phyloP scores from a whole-genome alignment of 2,113 vertebrate species.

The Pogonocichla stellata region DNA sequence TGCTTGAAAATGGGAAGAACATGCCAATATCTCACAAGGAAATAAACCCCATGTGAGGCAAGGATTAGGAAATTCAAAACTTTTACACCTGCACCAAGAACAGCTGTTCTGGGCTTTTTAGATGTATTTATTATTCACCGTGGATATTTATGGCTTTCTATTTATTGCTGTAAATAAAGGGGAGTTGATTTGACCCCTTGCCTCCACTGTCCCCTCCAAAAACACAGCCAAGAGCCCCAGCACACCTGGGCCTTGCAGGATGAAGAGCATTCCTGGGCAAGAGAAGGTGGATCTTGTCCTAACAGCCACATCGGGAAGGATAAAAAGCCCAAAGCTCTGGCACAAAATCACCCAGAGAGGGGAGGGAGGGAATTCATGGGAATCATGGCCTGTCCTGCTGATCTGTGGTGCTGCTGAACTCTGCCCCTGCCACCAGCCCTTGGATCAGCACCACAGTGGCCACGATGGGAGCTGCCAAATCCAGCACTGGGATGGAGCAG shows the following conservation, averaged over 20 bases:
- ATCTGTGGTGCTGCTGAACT: rapidly evolving
- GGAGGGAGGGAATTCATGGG: rapidly evolving
- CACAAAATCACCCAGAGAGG: not conserved
- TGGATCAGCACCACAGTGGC: rapidly evolving
- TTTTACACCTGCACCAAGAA: not conserved
- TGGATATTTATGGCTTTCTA: not conserved
- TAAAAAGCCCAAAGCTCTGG: not conserved
- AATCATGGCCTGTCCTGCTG: rapidly evolving
- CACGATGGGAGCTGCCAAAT: rapidly evolving
- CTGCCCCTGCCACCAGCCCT: rapidly evolving
- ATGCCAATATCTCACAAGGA: not conserved
- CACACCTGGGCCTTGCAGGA: not conserved
- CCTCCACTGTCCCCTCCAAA: not conserved
- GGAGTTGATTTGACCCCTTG: not conserved
- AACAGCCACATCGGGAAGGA: not conserved
- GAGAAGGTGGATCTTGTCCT: not conserved
- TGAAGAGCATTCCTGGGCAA: not conserved
- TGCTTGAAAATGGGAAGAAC: not conserved
- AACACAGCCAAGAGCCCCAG: rapidly evolving
- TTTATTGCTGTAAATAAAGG: not conserved
- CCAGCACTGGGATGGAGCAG: rapidly evolving
- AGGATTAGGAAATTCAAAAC: not conserved
- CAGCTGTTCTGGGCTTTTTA: not conserved
- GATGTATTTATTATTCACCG: not conserved
- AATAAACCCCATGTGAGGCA: not conserved